These are phyloP conservation scores for Leucania comma DNA, from an alignment of 2,888 invertebrate species.

Conservation along the genomic window DNA sequence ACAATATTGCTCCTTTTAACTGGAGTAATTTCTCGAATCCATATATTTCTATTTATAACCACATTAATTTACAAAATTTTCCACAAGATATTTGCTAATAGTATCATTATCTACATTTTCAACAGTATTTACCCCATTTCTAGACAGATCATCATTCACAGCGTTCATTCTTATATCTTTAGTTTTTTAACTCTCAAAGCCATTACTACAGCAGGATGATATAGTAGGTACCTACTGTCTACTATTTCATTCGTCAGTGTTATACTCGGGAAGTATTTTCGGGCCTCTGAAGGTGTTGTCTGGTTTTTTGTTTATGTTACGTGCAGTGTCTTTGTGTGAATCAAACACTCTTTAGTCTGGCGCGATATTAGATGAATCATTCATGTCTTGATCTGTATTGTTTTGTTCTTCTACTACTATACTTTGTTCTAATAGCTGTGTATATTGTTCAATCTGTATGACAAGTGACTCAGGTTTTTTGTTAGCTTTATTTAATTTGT, in stretches of 20 bases:
- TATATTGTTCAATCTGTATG: slow-evolving; percentile 19
- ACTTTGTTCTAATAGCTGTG: slow-evolving; percentile 20
- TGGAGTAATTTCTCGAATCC: slow-evolving; percentile 4
- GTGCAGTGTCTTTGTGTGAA: slow-evolving; percentile 73
- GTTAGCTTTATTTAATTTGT: slow-evolving; percentile 36
- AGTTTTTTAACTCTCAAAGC: not conserved
- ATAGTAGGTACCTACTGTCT: not conserved
- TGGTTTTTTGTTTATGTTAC: slow-evolving; percentile 76
- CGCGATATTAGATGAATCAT: slow-evolving; percentile 80
- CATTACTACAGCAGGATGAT: not conserved
- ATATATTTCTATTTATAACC: slow-evolving; percentile 15
- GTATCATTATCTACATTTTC: too few species aligned
- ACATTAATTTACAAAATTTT: not conserved
- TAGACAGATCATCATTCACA: not conserved
- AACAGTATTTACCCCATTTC: not conserved
- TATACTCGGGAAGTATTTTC: slow-evolving; percentile 62
- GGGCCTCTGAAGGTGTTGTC: slow-evolving; percentile 72
- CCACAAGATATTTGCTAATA: too few species aligned
- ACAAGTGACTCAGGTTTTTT: slow-evolving; percentile 41
- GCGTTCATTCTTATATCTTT: not conserved
- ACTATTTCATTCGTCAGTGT: slow-evolving; percentile 30
- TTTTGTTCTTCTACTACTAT: slow-evolving; percentile 41
- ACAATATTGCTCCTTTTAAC: too few species aligned
- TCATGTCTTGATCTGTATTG: slow-evolving; percentile 66
- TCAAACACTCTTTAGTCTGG: slow-evolving; percentile 67